These are phyloP conservation scores for Dipodomys merriami DNA, from an alignment of 2,113 vertebrate species.

Conservation along the genomic window DNA sequence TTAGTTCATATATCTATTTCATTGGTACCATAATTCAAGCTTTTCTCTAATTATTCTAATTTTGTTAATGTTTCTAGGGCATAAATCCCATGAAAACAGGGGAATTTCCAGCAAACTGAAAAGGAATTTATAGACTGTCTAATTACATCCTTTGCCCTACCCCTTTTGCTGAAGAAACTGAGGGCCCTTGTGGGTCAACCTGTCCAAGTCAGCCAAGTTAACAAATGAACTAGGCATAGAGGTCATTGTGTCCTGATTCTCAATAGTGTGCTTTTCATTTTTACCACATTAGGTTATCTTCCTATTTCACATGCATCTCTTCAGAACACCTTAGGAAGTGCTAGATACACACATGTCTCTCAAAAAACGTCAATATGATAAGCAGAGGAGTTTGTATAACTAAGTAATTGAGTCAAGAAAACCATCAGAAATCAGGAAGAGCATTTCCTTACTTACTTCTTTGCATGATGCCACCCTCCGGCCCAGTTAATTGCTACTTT, in stretches of 20 bases:
- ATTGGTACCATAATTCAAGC: constrained; percentile 16
- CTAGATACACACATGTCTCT: neutral
- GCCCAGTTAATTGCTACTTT: constrained; percentile 98
- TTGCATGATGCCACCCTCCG: constrained; percentile 99
- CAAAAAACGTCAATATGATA: neutral
- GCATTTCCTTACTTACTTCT: constrained; percentile 89
- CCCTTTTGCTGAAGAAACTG: constrained; percentile 55
- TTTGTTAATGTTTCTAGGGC: constrained; percentile 51
- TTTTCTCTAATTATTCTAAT: constrained; percentile 40
- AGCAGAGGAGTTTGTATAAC: constrained; percentile 15
- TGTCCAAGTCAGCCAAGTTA: constrained; percentile 14
- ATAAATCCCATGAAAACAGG: neutral
- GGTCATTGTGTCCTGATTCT: constrained; percentile 13
- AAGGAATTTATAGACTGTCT: constrained; percentile 32
- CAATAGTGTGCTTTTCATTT: neutral
- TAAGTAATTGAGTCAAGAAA: constrained; percentile 53
- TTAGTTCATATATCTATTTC: constrained; percentile 16
- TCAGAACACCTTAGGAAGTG: constrained; percentile 47
- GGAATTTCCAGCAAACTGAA: constrained; percentile 9
- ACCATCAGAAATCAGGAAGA: constrained; percentile 59
- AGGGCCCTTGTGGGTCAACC: neutral
- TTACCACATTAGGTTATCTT: neutral
- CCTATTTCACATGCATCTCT: constrained; percentile 42
- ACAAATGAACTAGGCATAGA: constrained; percentile 16
- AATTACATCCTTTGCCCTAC: neutral